These are phyloP conservation scores for Aphelenchoides fujianensis DNA, from an alignment of 1,140 invertebrate species.

Conservation along the genomic window DNA sequence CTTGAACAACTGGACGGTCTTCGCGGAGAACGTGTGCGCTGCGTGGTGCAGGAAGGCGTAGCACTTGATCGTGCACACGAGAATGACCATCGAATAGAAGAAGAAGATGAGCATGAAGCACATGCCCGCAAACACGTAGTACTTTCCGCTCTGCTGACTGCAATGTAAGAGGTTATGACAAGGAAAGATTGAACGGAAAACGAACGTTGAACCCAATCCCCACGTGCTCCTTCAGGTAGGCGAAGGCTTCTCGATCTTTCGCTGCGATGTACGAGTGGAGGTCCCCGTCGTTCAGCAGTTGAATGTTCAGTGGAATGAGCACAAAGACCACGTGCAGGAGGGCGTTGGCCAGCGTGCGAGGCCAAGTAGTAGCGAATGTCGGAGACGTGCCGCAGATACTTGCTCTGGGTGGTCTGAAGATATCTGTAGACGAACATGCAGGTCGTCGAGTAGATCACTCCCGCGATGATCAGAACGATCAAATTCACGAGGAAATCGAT, in stretches of 20 bases:
- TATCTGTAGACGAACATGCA: neutral
- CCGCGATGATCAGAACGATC: neutral
- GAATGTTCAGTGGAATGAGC: conserved; percentile 3
- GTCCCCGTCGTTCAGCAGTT: neutral
- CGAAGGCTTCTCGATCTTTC: neutral
- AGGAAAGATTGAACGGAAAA: neutral
- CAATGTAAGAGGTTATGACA: too few relatives aligned
- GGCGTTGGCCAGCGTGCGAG: neutral
- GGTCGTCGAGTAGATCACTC: neutral
- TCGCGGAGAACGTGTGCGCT: neutral
- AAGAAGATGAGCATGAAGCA: neutral
- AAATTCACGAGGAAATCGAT: neutral
- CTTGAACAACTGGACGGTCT: neutral
- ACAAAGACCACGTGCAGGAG: neutral
- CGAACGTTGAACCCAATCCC: neutral
- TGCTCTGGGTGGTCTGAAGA: neutral
- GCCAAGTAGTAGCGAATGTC: neutral
- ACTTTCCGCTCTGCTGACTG: neutral
- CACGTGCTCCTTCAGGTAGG: neutral
- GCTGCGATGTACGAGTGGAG: neutral
- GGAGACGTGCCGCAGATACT: neutral
- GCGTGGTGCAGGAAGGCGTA: neutral
- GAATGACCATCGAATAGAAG: neutral
- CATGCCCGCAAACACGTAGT: neutral
- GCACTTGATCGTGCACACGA: neutral